phyloP scores from a whole-genome alignment of 2,797 vertebrate genomes.

The Aldrovandia affinis region DNA sequence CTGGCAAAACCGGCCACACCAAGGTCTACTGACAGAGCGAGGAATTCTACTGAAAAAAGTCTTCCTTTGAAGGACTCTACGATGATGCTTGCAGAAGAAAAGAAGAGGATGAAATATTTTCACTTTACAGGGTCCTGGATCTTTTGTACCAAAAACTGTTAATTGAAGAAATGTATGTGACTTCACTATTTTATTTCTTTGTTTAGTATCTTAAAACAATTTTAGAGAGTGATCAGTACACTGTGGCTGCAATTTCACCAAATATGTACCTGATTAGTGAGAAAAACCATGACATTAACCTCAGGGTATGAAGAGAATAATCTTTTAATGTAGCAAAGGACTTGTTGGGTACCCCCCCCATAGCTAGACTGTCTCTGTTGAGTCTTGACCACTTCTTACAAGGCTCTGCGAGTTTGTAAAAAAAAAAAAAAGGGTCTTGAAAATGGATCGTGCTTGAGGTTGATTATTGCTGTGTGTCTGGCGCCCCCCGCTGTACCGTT shows the following conservation, averaged over 20 bases:
- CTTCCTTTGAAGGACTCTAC: conserved; percentile 59
- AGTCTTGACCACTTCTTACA: conserved; percentile 18
- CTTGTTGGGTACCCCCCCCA: conserved; percentile 56
- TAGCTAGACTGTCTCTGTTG: conserved; percentile 31
- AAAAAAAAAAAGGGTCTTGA: not conserved
- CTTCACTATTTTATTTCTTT: conserved; percentile 16
- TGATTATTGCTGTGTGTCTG: conserved; percentile 27
- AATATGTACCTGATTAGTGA: conserved; percentile 40
- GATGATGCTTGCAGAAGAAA: conserved; percentile 43
- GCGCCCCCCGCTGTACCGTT: conserved; percentile 29
- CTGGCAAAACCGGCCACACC: conserved; percentile 52
- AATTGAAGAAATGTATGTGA: conserved; percentile 48
- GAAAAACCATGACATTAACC: conserved; percentile 41
- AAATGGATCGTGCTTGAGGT: not conserved
- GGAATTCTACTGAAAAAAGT: conserved; percentile 52
- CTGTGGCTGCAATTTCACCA: conserved; percentile 32
- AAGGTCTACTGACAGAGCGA: conserved; percentile 56
- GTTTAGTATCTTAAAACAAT: conserved; percentile 27
- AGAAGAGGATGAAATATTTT: conserved; percentile 45
- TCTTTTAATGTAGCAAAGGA: conserved; percentile 65
- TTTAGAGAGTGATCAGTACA: conserved; percentile 31
- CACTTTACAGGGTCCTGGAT: conserved; percentile 48
- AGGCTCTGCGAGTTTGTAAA: conserved; percentile 16
- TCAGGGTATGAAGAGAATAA: conserved; percentile 56
- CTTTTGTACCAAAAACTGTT: conserved; percentile 54